phyloP scores from a whole-genome alignment of 2,888 invertebrate species.

The Tholera decimalis region DNA sequence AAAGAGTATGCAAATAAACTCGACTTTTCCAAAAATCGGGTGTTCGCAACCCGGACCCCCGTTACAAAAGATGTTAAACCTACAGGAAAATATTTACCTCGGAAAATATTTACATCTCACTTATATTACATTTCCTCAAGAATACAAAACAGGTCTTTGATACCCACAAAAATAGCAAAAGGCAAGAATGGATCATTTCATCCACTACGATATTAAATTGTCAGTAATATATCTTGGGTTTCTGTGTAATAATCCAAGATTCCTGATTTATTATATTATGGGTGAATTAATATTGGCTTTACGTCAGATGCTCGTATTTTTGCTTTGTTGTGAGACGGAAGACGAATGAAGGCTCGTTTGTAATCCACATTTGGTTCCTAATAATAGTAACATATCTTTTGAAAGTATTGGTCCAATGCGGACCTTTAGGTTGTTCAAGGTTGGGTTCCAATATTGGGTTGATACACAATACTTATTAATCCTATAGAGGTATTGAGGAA shows the following conservation, averaged over 20 bases:
- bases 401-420: background rate
- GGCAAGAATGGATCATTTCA: slow-evolving; percentile 31
- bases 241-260: slow-evolving; percentile 26
- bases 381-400: slow-evolving; percentile 5
- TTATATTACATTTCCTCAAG: slow-evolving; percentile 6
- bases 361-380: background rate
- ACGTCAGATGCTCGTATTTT: slow-evolving; percentile 20
- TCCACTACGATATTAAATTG: slow-evolving; percentile 30
- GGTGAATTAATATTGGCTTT: slow-evolving; percentile 27
- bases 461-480: background rate
- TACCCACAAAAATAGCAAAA: slow-evolving; percentile 25
- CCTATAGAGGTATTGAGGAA: background rate
- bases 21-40: background rate
- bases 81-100: slow-evolving; percentile 30
- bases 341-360: slow-evolving; percentile 10
- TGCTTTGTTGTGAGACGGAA: slow-evolving; percentile 21
- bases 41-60: background rate
- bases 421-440: background rate
- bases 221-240: slow-evolving; percentile 38
- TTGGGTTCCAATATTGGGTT: background rate
- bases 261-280: slow-evolving; percentile 36
- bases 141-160: slow-evolving; percentile 28
- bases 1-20: background rate
- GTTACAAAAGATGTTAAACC: slow-evolving; percentile 17
- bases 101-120: slow-evolving; percentile 21